Conservation (phyloP, 1,140 invertebrate species). For the Cyrtorhinus lividipennis region DNA sequence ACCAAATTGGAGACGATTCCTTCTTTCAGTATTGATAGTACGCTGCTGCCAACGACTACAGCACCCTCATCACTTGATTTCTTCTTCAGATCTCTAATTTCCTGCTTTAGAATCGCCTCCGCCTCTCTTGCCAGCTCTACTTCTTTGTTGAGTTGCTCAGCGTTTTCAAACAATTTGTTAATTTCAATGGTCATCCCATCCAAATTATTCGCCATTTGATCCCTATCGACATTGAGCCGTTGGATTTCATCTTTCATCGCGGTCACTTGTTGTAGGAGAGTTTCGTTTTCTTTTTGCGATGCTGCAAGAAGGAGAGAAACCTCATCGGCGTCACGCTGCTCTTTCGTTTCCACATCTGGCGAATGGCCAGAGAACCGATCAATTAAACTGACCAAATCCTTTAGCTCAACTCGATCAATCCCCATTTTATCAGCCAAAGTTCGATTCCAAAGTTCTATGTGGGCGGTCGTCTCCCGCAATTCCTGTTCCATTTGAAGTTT, state of each 20-base stretch:
- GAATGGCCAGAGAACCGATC: not conserved
- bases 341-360: constrained; percentile 6
- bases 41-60: too few species aligned
- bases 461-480: not conserved
- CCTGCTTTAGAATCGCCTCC: constrained; percentile 7
- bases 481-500: constrained; percentile 16
- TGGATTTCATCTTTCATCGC: constrained; percentile 13
- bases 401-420: not conserved
- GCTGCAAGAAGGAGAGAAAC: not conserved
- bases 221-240: constrained; percentile 19
- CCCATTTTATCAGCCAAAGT: not conserved
- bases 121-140: constrained; percentile 16
- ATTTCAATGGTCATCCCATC: constrained; percentile 21
- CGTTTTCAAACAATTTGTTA: constrained; percentile 20
- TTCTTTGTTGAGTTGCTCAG: constrained; percentile 20
- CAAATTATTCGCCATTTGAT: constrained; percentile 20
- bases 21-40: not conserved
- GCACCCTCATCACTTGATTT: not conserved
- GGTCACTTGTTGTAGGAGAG: constrained; percentile 16
- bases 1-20: not conserved
- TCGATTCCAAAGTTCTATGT: not conserved
- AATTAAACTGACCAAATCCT: not conserved
- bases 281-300: constrained; percentile 14
- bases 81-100: not conserved
- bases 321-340: not conserved